Evolutionary conservation across 2,113 vertebrate genomes (phyloP).

Genomic region (Pyxicephalus adspersus): DNA sequence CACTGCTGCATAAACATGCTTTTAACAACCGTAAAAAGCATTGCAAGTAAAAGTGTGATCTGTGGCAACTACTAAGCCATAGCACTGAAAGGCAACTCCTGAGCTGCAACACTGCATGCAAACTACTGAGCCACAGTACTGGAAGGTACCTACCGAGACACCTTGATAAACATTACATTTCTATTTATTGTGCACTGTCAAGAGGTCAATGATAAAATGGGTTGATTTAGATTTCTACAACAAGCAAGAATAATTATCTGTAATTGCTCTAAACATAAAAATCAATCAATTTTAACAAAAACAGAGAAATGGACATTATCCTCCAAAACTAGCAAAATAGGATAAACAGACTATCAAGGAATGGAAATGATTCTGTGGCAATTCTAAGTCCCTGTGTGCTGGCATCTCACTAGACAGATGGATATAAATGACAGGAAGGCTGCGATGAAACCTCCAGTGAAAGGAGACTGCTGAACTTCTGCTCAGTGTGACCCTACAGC

Average conservation of each 20-base stretch:
- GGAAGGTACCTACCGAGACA: too few species aligned
- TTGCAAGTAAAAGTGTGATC: too few species aligned
- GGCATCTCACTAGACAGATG: not conserved
- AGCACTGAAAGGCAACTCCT: too few species aligned
- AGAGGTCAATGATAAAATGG: not conserved
- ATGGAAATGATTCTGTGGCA: not conserved
- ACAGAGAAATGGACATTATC: not conserved
- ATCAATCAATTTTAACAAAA: not conserved
- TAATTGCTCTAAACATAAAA: not conserved
- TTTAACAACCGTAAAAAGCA: too few species aligned
- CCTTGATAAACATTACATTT: too few species aligned
- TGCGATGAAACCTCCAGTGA: not conserved
- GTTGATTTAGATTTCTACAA: not conserved
- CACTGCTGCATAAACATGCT: too few species aligned
- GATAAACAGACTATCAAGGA: not conserved
- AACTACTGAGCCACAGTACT: too few species aligned
- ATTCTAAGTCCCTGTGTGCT: not conserved
- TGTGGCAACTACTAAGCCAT: too few species aligned
- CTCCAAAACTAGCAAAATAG: not conserved
- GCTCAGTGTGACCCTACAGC: not conserved
- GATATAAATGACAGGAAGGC: slow-evolving; percentile 10
- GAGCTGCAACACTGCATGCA: too few species aligned
- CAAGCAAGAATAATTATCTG: not conserved
- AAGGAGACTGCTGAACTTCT: not conserved
- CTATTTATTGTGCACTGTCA: too few species aligned